Evolutionary conservation across 2,113 vertebrate genomes (phyloP).

Genomic region (Danionella cerebrum): DNA sequence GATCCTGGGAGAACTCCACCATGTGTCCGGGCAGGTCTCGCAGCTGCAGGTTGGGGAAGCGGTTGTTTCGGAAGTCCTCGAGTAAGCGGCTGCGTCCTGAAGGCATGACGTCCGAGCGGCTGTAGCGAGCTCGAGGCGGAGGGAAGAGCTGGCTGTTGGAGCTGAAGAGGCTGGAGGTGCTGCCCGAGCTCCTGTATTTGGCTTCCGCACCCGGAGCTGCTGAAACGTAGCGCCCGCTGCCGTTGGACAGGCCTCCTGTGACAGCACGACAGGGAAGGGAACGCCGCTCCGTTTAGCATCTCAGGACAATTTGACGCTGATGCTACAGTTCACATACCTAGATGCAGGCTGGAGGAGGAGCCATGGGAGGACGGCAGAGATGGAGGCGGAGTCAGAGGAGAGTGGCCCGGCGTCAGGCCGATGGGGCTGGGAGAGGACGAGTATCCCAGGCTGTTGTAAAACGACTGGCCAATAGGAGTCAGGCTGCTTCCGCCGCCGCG

Average conservation of each 20-base stretch:
- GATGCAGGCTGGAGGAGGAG: slow-evolving; percentile 94
- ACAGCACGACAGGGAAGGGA: not conserved
- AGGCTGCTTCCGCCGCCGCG: slow-evolving; percentile 86
- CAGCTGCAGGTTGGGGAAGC: slow-evolving; percentile 94
- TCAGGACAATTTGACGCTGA: too few species aligned
- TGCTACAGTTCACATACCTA: slow-evolving; percentile 66
- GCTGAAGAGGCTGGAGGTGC: slow-evolving; percentile 92
- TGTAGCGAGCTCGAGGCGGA: slow-evolving; percentile 89
- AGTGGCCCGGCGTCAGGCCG: slow-evolving; percentile 93
- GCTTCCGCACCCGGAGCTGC: slow-evolving; percentile 95
- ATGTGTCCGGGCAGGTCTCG: slow-evolving; percentile 96
- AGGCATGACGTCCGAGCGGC: slow-evolving; percentile 97
- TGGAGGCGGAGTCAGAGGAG: slow-evolving; percentile 93
- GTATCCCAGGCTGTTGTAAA: slow-evolving; percentile 96
- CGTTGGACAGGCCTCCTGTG: slow-evolving; percentile 89
- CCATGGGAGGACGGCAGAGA: slow-evolving; percentile 90
- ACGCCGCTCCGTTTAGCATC: too few species aligned
- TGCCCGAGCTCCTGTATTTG: slow-evolving; percentile 90
- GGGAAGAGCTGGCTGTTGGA: slow-evolving; percentile 96
- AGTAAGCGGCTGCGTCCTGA: slow-evolving; percentile 92
- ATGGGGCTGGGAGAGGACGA: slow-evolving; percentile 96
- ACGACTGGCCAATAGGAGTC: slow-evolving; percentile 94
- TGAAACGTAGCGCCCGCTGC: slow-evolving; percentile 93
- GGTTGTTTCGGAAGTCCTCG: slow-evolving; percentile 97
- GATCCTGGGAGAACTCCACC: slow-evolving; percentile 99